Base-by-base conservation (phyloP, 2,797 vertebrate species). In the Erithacus rubecula region DNA sequence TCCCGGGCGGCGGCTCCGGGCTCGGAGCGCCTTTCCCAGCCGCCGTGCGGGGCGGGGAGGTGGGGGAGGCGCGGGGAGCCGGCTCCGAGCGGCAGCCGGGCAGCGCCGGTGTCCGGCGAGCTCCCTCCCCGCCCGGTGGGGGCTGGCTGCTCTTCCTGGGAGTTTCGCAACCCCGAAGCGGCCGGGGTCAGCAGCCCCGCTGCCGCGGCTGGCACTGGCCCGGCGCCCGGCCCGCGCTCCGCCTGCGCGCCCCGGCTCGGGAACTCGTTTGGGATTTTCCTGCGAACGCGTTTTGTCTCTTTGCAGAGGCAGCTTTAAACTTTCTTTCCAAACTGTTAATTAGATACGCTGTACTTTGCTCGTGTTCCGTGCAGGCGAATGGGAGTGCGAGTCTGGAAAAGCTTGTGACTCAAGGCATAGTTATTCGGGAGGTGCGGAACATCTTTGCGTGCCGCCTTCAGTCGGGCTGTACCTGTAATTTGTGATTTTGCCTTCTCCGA, bases 271-370 rank as follows among this genome's bases (percentile, higher is more conserved):
- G 76, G 37, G 58, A 70, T n/a, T 74, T 59, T 87, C 34, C 62
- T 27, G 74, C 46, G 12, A 30, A 37, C 11, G 60, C 27, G 16
- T 37, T 74, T 83, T 34, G 64, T 27, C 29, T 64, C 41, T 37
- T 44, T 4, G 26, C 44, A 6, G 60, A 71, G 84, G 41, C 55
- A 14, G 91, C 64, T 72, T 71, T 60, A 95, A 95, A 96, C 80
- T 96, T 96, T 96, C 82, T 96, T 85, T 78, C 67, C 76, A 3
- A 91, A 91, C 47, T 88, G 77, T 44, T 92, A 91, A 91, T 94
- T 76, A 87, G 70, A 22, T 41, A 22, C 9, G 0, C 43, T 37
- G 70, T 36, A 32, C 78, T 84, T 67, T 41, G 41, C 70, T 64
- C 12, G 9, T 4, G 83, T 89, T 91, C 9, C 41, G 83, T 81